Evolutionary conservation across 2,113 vertebrate species (phyloP), one percentile per base, ranked within the genome.

Genomic region (Hiodon tergisus): DNA sequence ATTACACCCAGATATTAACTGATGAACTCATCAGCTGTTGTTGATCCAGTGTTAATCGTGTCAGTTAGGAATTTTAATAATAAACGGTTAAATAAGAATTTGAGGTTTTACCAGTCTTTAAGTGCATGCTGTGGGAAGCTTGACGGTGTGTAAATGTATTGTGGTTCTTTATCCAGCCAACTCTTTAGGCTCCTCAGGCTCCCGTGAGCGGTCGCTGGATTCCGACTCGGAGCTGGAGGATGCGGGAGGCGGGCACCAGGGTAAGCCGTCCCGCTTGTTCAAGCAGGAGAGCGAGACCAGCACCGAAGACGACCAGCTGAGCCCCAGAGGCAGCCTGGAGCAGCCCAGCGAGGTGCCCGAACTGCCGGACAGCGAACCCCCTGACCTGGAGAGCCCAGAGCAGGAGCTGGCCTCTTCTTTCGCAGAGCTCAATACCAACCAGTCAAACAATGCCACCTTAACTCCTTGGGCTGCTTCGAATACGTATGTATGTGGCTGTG

Each of bases 161-260:
- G 68, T 46, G 57, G 13, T 77, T 59, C 31, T 69, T 54, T 1
- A 13, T 75, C 11, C 78, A 82, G 87, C 4, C 9, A 86, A 79
- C 57, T 90, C 82, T 73, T 60, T 82, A 50, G 83, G 79, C n/a
- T 89, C 83, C 0, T 0, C 86, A 87, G 94, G 90, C 47, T 87
- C 92, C 0, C 89, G 79, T 0, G 86, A 91, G 5, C 90, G 85
- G 5, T 95, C 94, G 0, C 89, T 92, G 0, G 95, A 96, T 77
- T 98, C 95, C 0, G 97, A 98, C 84, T 96, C 93, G 0, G 97
- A 98, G 75, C 81, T 85, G 71, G 95, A 96, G 0, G 3, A 65
- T 0, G 13, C 70, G 2, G 88, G 86, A 51, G 60, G 76, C 2
- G 67, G 17, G 2, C 10, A 53, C 2, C 0, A 14, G 60, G 13